Percentiles rank a stretch among this genome's conserved stretches.
phyloP scores from a whole-genome alignment of 1,140 invertebrate species.

The Saccostrea cuccullata region DNA sequence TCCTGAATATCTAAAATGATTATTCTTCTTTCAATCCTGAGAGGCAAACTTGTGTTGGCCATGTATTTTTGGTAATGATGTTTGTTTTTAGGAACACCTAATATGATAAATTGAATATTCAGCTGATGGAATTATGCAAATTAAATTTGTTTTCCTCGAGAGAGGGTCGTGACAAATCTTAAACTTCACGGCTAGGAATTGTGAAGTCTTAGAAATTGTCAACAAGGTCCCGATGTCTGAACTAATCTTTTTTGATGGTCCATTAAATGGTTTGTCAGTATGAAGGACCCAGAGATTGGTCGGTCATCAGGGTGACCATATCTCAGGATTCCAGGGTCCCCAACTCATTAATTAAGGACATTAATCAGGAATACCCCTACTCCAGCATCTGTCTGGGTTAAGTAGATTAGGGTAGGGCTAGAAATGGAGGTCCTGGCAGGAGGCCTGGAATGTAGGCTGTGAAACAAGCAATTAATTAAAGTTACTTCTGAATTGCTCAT shows the following conservation, averaged over 20 bases:
- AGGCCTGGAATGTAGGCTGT: neutral
- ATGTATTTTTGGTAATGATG: constrained; percentile 20
- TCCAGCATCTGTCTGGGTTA: constrained; percentile 19
- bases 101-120: constrained; percentile 21
- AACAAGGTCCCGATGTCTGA: constrained; percentile 23
- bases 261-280: constrained; percentile 18
- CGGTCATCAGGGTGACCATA: neutral
- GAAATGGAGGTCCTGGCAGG: neutral
- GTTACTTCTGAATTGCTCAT: constrained; percentile 16
- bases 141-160: constrained; percentile 29
- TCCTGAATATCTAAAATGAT: neutral
- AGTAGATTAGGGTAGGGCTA: neutral
- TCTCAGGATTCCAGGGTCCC: constrained; percentile 28
- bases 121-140: constrained; percentile 23
- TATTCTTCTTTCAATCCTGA: neutral
- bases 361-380: neutral
- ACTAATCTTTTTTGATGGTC: constrained; percentile 30
- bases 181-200: constrained; percentile 20
- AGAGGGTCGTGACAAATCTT: constrained; percentile 32
- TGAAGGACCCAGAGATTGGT: neutral
- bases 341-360: constrained; percentile 24
- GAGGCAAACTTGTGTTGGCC: neutral
- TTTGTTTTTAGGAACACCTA: neutral
- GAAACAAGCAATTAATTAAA: neutral
- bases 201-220: constrained; percentile 17